Evolutionary conservation across 1,140 invertebrate genomes (phyloP), one percentile per base, ranked within the genome.

Genomic region (Leptinotarsa undecemlineata): DNA sequence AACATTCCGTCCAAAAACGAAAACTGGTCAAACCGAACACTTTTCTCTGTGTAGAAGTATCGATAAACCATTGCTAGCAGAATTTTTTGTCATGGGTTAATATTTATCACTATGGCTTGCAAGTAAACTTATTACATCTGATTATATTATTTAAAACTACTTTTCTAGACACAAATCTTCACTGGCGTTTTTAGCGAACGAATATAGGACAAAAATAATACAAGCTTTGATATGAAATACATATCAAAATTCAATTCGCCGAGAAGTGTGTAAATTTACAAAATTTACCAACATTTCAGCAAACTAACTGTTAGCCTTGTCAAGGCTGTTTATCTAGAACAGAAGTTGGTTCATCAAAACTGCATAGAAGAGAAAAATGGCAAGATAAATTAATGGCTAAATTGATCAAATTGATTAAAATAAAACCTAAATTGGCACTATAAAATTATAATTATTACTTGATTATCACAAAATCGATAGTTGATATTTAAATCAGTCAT

Each of bases 111-210:
- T 78, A 80, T 80, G 78, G 78, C 72, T 78, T 75, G 77, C 74
- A 78, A 80, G 76, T 78, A 79, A 79, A 79, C 68, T 70, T 70
- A 79, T 73, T 79, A 80, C 78, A 80, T 80, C 71, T 76, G 78
- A 80, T 78, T 80, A 80, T 75, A 78, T 74, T 79, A 77, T 79
- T 71, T 80, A 76, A 78, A 78, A 78, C 77, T 78, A 80, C 77
- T 76, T 76, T 61, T 78, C 78, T 80, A 79, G 74, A 79, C 78
- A 79, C 76, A 79, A 77, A 79, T 79, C 72, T 78, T 68, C 71
- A 64, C 77, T 76, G 77, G 74, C 74, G 77, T 75, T 79, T 77
- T 79, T 77, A 79, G 75, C 67, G 20, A 21, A 60, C 51, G 15
- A 64, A 64, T 63, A 72, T 20, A 64, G n/a, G 26, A 64, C 26